Evolutionary conservation across 2,888 invertebrate species (phyloP).

Genomic region (Hemaris fuciformis): DNA sequence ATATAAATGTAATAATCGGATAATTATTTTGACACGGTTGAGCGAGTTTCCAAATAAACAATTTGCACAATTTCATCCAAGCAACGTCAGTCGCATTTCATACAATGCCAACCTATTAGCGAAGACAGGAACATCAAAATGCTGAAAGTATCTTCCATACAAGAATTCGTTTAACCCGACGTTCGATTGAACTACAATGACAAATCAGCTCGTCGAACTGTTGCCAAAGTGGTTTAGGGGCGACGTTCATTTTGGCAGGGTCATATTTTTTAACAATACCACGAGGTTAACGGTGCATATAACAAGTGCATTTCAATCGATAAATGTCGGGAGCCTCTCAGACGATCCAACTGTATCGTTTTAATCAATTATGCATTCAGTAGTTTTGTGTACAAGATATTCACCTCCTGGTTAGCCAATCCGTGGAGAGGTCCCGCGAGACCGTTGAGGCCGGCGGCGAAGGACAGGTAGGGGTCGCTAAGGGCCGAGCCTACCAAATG

Average conservation of each 20-base stretch:
- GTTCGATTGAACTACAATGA: not conserved
- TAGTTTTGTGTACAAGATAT: not conserved
- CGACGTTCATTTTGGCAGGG: not conserved
- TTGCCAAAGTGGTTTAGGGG: too few relatives aligned
- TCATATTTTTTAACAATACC: not conserved
- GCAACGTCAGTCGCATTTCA: not conserved
- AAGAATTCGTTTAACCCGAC: not conserved
- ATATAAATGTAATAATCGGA: too few relatives aligned
- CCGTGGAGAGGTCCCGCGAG: constrained; percentile 98
- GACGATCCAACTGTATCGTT: too few relatives aligned
- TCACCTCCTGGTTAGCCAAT: constrained; percentile 94
- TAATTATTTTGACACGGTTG: too few relatives aligned
- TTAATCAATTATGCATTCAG: too few relatives aligned
- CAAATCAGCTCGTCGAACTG: too few relatives aligned
- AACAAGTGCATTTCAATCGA: not conserved
- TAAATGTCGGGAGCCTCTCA: not conserved
- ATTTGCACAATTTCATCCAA: not conserved
- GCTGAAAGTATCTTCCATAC: not conserved
- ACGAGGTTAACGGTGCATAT: not conserved
- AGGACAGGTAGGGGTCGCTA: constrained; percentile 96
- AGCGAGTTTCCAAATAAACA: too few relatives aligned
- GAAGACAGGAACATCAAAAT: too few relatives aligned
- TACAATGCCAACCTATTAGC: not conserved
- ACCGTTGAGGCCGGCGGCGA: constrained; percentile 96
- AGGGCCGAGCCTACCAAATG: constrained; percentile 97